Percentiles rank a stretch among this genome's conserved stretches.
Conservation (phyloP, 2,888 invertebrate species). For the Amblyteles armatorius region DNA sequence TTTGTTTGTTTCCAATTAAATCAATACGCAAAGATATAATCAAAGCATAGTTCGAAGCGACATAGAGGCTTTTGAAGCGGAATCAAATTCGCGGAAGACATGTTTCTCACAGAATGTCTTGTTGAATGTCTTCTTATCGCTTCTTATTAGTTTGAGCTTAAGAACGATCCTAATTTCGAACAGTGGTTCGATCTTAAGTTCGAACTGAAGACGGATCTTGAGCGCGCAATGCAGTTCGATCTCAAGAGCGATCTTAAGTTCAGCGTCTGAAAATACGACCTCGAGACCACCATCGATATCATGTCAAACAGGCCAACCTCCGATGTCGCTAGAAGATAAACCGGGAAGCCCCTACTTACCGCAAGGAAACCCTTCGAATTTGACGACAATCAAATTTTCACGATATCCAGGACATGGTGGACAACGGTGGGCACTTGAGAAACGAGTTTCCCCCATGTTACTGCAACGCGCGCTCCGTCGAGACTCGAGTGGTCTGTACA, state of each 20-base stretch:
- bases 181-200: no score
- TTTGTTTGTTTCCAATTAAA: neutral
- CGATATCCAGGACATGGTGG: constrained; percentile 20
- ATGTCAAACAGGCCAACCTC: constrained; percentile 11
- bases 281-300: neutral
- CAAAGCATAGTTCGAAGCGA: no score
- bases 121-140: no score
- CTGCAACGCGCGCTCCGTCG: constrained; percentile 13
- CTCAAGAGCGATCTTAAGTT: no score
- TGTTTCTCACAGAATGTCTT: no score
- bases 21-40: neutral
- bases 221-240: no score
- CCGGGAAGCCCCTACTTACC: constrained; percentile 37
- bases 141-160: no score
- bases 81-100: no score
- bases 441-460: constrained; percentile 54
- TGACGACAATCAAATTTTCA: constrained; percentile 48
- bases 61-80: no score
- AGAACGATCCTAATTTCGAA: no score
- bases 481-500: constrained; percentile 41
- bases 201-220: no score
- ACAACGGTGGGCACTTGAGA: constrained; percentile 32
- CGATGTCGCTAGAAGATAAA: constrained; percentile 18
- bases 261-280: no score
- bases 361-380: constrained; percentile 53